These are phyloP conservation scores for Drosophila picticornis DNA, from an alignment of 2,888 invertebrate species.

Conservation along the genomic window DNA sequence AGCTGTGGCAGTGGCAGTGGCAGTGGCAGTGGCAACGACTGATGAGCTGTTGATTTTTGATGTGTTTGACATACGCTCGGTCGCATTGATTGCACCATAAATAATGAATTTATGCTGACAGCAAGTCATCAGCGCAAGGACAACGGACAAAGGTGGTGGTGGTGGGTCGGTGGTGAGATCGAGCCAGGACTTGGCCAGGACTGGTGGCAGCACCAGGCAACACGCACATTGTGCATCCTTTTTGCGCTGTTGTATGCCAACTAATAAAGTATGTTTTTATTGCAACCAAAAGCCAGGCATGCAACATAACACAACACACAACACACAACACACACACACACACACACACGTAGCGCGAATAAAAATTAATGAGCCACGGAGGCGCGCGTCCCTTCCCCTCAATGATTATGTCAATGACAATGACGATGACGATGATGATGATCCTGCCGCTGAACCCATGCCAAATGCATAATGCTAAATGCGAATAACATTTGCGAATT, in stretches of 20 bases:
- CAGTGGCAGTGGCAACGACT: constrained; percentile 28
- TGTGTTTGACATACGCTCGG: constrained; percentile 85
- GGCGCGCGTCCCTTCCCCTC: constrained; percentile 64
- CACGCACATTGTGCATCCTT: constrained; percentile 44
- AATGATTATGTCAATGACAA: constrained; percentile 18
- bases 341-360: constrained; percentile 65
- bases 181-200: constrained; percentile 14
- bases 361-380: constrained; percentile 84
- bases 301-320: constrained; percentile 33
- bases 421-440: constrained; percentile 23
- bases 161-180: constrained; percentile 42
- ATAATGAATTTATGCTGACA: constrained; percentile 85
- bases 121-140: constrained; percentile 73
- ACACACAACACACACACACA: constrained; percentile 14
- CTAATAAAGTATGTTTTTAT: constrained; percentile 82
- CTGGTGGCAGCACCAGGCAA: not conserved
- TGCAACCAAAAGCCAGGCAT: constrained; percentile 60
- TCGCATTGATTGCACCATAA: constrained; percentile 85
- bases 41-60: constrained; percentile 83
- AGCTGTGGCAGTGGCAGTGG: constrained; percentile 8
- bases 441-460: constrained; percentile 25
- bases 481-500: constrained; percentile 44
- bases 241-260: constrained; percentile 66
- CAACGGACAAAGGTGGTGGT: constrained; percentile 35
- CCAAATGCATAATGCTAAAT: constrained; percentile 29